Base-by-base conservation (phyloP, 2,113 vertebrate genomes). In the Nannospalax galili region DNA sequence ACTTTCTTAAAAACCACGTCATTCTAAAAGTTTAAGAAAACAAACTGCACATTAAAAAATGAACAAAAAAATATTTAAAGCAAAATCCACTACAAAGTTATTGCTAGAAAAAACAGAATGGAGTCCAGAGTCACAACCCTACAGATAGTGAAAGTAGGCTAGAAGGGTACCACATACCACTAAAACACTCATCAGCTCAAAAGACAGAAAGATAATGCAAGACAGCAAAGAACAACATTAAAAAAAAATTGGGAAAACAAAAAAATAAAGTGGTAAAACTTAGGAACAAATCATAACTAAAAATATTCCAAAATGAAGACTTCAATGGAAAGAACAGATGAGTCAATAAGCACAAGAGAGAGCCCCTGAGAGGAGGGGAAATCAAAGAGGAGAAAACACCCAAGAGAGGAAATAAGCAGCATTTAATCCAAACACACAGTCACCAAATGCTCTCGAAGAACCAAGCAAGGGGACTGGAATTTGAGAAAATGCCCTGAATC, bases 21-120 rank as follows among this genome's bases (percentile, higher is more conserved):
- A 84, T 73, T 74, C 58, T 80, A 72, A 84, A 96, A 91, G 64
- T 37, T 69, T 9, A 72, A 62, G 60, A 96, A 48, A 91, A 93
- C 8, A 10, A 48, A 77, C 42, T 77, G 35, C 42, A 93, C 42
- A 81, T 70, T 20, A 72, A 85, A 60, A 60, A 88, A 79, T 42
- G 60, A 95, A 24, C 35, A 91, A 84, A 52, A 88, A 93, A 62
- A 30, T 62, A 45, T 30, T 92, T 70, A 84, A 84, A 62, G 10
- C 22, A n/a, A 92, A 95, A 89, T 75, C 17, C 12, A 90, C 74
- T 67, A 78, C 40, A 79, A 93, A 70, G 17, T n/a, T 75, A 70
- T 19, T 77, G 17, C 67, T 77, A 90, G 7, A 40, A 77, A 94
- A 90, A 70, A 17, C 6, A 62, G 19, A 84, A 35, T 40, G 88